Evolutionary conservation across 2,888 invertebrate genomes (phyloP).

Genomic region (Acrocyrtus sp.): DNA sequence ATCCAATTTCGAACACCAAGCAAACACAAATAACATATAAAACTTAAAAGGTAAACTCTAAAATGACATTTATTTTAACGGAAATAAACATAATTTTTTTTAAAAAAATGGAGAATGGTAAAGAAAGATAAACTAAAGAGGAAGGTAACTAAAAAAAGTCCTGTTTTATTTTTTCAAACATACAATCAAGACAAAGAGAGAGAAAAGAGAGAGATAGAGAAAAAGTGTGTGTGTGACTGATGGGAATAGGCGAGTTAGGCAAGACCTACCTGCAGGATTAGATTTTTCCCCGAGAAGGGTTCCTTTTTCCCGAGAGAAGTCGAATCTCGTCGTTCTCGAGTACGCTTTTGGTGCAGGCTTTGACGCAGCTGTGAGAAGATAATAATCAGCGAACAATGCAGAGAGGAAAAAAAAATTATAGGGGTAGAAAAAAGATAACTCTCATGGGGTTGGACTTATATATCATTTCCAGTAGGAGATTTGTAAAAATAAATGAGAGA

Average conservation of each 20-base stretch:
- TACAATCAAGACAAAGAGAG: conserved; percentile 37
- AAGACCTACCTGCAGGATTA: conserved; percentile 93
- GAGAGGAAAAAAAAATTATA: conserved; percentile 66
- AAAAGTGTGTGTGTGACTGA: conserved; percentile 43
- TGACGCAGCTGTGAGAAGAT: conserved; percentile 68
- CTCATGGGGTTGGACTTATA: no score
- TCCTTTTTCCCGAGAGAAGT: conserved; percentile 89
- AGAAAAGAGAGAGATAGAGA: conserved; percentile 40
- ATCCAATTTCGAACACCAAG: no score
- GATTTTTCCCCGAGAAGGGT: conserved; percentile 94
- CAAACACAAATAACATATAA: conserved; percentile 19
- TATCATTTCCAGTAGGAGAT: no score
- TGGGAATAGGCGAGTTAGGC: conserved; percentile 56
- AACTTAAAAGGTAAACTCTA: conserved; percentile 3
- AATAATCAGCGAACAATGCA: conserved; percentile 69
- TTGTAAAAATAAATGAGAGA: no score
- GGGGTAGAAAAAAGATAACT: conserved; percentile 22
- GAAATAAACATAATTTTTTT: conserved; percentile 2
- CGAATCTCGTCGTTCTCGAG: conserved; percentile 96
- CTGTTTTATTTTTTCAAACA: no score
- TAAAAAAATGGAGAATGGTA: conserved; percentile 40
- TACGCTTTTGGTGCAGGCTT: conserved; percentile 99
- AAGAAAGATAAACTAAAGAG: conserved; percentile 40
- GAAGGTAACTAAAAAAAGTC: no score
- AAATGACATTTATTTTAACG: no score